phyloP scores from a whole-genome alignment of 2,888 invertebrate genomes.

The Ecdyonurus torrentis region DNA sequence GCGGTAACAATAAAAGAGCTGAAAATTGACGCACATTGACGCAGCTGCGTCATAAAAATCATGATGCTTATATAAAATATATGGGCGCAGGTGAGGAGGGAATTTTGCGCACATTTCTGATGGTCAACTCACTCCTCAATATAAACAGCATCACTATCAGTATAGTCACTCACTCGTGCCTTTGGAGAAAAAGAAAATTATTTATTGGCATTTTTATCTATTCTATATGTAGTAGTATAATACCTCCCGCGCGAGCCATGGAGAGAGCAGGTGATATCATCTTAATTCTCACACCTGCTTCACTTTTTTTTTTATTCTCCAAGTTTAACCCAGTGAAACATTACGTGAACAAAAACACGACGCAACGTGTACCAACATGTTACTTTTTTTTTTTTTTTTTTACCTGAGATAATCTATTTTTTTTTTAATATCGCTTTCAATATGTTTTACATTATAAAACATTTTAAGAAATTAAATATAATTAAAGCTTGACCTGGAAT shows the following conservation, averaged over 20 bases:
- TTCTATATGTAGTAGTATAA: too few species aligned
- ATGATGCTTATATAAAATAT: too few species aligned
- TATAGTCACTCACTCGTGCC: too few species aligned
- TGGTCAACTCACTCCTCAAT: too few species aligned
- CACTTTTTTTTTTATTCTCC: constrained; percentile 6
- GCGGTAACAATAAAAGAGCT: background rate
- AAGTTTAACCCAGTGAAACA: background rate
- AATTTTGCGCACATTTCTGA: too few species aligned
- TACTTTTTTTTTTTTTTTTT: constrained; percentile 6
- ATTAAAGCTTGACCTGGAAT: too few species aligned
- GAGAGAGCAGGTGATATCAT: background rate
- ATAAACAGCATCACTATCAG: too few species aligned
- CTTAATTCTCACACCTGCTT: background rate
- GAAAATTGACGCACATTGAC: background rate
- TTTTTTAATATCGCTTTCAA: constrained; percentile 4
- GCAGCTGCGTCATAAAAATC: background rate
- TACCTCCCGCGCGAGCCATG: background rate
- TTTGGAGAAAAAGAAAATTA: too few species aligned
- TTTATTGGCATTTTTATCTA: too few species aligned
- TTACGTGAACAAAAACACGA: background rate
- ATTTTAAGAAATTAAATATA: too few species aligned
- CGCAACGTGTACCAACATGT: background rate
- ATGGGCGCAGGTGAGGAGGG: too few species aligned
- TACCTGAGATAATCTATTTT: constrained; percentile 11
- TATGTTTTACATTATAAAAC: too few species aligned